Evolutionary conservation across 2,113 vertebrate species (phyloP).

Genomic region (Phocoena sinus): DNA sequence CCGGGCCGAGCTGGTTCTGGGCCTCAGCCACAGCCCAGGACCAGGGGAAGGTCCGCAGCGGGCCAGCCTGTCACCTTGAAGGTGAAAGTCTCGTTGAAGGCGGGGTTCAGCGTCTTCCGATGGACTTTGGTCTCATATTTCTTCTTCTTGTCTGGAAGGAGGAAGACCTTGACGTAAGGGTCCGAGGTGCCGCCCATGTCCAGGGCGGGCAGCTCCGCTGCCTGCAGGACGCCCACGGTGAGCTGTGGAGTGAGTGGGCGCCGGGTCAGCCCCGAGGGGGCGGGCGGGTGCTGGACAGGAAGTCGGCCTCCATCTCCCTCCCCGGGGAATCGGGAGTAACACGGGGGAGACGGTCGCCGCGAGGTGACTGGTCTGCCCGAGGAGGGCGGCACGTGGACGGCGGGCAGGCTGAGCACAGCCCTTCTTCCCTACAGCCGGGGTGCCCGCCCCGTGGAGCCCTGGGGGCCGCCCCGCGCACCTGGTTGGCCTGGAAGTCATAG

Average conservation of each 20-base stretch:
- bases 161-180: conserved; percentile 95
- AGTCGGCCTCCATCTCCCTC: neutral
- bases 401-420: neutral
- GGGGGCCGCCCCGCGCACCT: conserved; percentile 77
- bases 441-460: neutral
- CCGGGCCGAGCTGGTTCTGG: neutral
- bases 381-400: no score
- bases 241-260: conserved; percentile 81
- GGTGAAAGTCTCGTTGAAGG: conserved; percentile 95
- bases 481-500: conserved; percentile 96
- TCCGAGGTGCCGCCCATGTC: conserved; percentile 97
- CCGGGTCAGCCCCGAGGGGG: neutral
- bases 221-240: conserved; percentile 95
- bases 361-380: neutral
- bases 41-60: neutral
- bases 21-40: rapidly evolving
- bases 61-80: conserved; percentile 87
- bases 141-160: conserved; percentile 98
- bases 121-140: conserved; percentile 98
- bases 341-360: no score
- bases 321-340: neutral
- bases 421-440: neutral
- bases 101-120: conserved; percentile 96
- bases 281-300: no score
- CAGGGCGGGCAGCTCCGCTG: conserved; percentile 94